A percentile compares a stretch with the other conserved stretches of the same genome.
These are phyloP conservation scores for Drosophila malerkotliana DNA, from an alignment of 1,140 invertebrate genomes.

Conservation along the genomic window DNA sequence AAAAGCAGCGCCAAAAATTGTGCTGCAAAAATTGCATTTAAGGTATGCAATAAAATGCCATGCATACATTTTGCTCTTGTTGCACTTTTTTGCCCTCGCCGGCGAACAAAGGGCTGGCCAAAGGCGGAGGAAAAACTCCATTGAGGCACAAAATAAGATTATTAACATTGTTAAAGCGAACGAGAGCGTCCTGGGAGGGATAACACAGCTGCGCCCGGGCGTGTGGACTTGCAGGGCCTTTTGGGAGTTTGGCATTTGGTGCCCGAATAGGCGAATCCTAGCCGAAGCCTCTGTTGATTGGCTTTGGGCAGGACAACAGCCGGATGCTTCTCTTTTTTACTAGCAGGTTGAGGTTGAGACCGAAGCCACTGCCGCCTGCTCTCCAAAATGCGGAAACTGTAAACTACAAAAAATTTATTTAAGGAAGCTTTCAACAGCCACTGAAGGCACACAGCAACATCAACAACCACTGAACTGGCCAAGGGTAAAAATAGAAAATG, in stretches of 20 bases:
- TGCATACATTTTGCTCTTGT: slow-evolving; percentile 62
- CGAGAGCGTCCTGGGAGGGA: slow-evolving; percentile 46
- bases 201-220: slow-evolving; percentile 2
- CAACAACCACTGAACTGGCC: slow-evolving; percentile 27
- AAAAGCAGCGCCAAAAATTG: slow-evolving; percentile 53
- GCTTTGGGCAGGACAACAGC: slow-evolving; percentile 46
- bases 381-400: slow-evolving; percentile 68
- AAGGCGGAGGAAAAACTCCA: slow-evolving; percentile 40
- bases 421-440: slow-evolving; percentile 55
- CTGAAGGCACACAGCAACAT: slow-evolving; percentile 1
- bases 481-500: slow-evolving; percentile 66
- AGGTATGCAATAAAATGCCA: slow-evolving; percentile 72
- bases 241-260: not conserved
- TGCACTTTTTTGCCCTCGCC: slow-evolving; percentile 19
- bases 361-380: not conserved
- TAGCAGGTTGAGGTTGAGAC: slow-evolving; percentile 3
- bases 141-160: slow-evolving; percentile 81
- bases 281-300: slow-evolving; percentile 47
- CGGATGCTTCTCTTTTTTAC: slow-evolving; percentile 31
- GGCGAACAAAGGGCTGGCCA: slow-evolving; percentile 42
- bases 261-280: not conserved
- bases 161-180: slow-evolving; percentile 80
- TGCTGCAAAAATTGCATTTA: slow-evolving; percentile 69
- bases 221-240: not conserved
- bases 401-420: slow-evolving; percentile 71